phyloP scores from a whole-genome alignment of 2,888 invertebrate species.

The Cryptocheilus praepositus region DNA sequence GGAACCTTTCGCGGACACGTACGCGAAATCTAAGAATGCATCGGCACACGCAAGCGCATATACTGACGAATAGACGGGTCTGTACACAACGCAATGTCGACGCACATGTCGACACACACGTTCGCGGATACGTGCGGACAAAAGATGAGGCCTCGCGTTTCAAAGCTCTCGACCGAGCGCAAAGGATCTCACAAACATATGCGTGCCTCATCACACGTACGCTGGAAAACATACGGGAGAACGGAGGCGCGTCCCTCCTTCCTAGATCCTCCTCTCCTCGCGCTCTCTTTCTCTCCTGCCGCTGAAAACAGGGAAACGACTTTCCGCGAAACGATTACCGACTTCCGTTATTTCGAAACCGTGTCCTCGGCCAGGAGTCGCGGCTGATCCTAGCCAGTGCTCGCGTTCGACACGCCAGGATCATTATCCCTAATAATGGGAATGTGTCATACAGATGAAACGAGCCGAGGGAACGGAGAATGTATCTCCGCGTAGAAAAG shows the following conservation, averaged over 20 bases:
- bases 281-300: too few relatives aligned
- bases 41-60: neutral
- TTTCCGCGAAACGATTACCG: slow-evolving; percentile 67
- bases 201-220: too few relatives aligned
- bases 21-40: slow-evolving; percentile 6
- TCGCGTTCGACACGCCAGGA: slow-evolving; percentile 49
- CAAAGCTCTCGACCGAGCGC: too few relatives aligned
- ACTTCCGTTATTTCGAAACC: slow-evolving; percentile 58
- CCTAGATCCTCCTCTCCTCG: too few relatives aligned
- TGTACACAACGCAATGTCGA: neutral
- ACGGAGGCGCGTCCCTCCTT: too few relatives aligned
- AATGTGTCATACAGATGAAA: slow-evolving; percentile 37
- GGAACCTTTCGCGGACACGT: neutral
- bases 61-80: too few relatives aligned
- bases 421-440: slow-evolving; percentile 56
- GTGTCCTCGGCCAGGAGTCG: slow-evolving; percentile 32
- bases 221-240: too few relatives aligned
- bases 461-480: slow-evolving; percentile 3
- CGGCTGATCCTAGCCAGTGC: slow-evolving; percentile 24
- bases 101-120: neutral
- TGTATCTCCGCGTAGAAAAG: too few relatives aligned
- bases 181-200: too few relatives aligned
- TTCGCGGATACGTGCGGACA: slow-evolving; percentile 1
- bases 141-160: too few relatives aligned
- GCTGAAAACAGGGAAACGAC: slow-evolving; percentile 58